Evolutionary conservation across 2,113 vertebrate genomes (phyloP).

Genomic region (Tautogolabrus adspersus): DNA sequence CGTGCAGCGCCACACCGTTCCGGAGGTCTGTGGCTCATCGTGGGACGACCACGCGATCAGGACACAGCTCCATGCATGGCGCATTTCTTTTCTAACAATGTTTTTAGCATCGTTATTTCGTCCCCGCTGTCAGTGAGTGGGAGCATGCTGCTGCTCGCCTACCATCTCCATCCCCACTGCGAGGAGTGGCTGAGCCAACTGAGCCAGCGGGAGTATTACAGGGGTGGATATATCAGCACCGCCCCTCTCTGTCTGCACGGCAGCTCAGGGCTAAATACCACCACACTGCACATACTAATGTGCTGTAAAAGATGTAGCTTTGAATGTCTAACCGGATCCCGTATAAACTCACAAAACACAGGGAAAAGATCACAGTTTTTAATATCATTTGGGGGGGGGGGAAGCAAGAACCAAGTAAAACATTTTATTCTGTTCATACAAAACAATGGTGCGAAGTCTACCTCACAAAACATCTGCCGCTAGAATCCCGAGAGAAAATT

Average conservation of each 20-base stretch:
- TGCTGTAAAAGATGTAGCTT: not conserved
- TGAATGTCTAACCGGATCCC: not conserved
- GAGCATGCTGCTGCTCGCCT: conserved; percentile 38
- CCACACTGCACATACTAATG: not conserved
- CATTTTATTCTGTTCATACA: conserved; percentile 82
- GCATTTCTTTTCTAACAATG: conserved; percentile 2
- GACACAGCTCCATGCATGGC: not conserved
- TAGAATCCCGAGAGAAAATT: conserved; percentile 76
- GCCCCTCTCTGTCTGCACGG: conserved; percentile 32
- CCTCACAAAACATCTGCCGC: conserved; percentile 73
- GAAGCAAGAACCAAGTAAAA: conserved; percentile 76
- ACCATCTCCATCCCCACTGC: conserved; percentile 38
- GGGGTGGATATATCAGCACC: conserved; percentile 20
- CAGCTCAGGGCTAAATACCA: not conserved
- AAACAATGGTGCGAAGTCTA: conserved; percentile 80
- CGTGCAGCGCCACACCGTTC: not conserved
- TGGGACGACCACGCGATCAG: conserved; percentile 1
- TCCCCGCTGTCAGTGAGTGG: not conserved
- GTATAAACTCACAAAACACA: conserved; percentile 3
- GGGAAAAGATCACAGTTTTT: conserved; percentile 79
- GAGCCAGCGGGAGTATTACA: not conserved
- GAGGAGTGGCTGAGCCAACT: not conserved
- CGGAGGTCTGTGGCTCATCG: conserved; percentile 48
- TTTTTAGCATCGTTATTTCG: not conserved
- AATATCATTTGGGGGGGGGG: conserved; percentile 67